Percentiles rank a stretch among this genome's conserved stretches.
phyloP scores from a whole-genome alignment of 2,888 invertebrate genomes.

The Heliconius sara region DNA sequence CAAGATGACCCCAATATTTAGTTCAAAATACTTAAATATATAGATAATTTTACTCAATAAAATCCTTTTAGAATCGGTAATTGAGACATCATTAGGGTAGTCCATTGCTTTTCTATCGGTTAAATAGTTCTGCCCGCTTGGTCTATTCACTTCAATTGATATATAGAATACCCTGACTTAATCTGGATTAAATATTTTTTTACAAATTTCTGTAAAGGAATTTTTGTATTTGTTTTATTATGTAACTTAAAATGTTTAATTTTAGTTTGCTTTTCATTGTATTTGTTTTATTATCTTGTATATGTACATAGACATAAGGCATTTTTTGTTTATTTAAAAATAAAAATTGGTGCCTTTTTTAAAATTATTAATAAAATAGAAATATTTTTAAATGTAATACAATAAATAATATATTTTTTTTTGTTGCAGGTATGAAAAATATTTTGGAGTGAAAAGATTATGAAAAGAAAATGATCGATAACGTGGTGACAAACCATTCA shows the following conservation, averaged over 20 bases:
- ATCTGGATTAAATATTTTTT: not conserved
- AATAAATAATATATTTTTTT: not conserved
- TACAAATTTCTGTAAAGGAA: not conserved
- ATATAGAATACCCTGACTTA: not conserved
- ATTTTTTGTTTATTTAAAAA: no score
- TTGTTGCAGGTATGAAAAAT: not conserved
- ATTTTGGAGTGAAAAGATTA: not conserved
- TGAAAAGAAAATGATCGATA: not conserved
- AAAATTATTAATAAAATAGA: no score
- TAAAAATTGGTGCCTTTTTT: no score
- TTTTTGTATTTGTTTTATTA: not conserved
- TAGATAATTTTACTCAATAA: not conserved
- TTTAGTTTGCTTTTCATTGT: not conserved
- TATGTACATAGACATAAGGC: no score
- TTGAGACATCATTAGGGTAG: slow-evolving; percentile 16
- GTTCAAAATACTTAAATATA: not conserved
- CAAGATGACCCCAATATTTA: not conserved
- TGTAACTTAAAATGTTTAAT: no score
- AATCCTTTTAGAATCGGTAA: slow-evolving; percentile 14
- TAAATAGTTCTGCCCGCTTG: slow-evolving; percentile 8
- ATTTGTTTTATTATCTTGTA: no score
- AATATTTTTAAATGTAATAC: no score
- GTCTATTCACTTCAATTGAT: slow-evolving; percentile 16
- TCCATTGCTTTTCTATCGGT: slow-evolving; percentile 24
- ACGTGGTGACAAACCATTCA: not conserved